Conservation (phyloP, 2,113 vertebrate genomes). For the Pelecanus crispus region DNA sequence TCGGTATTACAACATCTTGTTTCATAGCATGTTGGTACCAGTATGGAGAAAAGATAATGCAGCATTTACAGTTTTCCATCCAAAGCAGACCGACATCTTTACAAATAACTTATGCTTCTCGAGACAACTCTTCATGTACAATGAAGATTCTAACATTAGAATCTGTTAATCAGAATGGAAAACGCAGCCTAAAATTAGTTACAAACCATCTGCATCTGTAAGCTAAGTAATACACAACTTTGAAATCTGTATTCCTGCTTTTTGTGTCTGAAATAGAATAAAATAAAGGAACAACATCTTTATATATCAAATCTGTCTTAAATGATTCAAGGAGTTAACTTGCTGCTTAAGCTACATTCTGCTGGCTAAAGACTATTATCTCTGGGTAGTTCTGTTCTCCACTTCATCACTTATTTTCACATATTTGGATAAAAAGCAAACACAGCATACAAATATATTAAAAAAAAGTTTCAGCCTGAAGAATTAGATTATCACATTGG, state of each 20-base stretch:
- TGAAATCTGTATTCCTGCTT: not conserved
- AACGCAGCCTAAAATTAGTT: not conserved
- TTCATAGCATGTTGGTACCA: not conserved
- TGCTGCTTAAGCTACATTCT: not conserved
- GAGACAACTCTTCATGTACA: not conserved
- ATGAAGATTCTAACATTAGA: constrained; percentile 11
- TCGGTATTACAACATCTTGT: not conserved
- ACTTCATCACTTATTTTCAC: not conserved
- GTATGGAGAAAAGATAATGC: not conserved
- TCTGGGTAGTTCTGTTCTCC: not conserved
- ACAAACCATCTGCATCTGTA: not conserved
- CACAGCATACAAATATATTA: not conserved
- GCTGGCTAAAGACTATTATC: not conserved
- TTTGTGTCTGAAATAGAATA: not conserved
- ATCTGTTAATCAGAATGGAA: constrained; percentile 26
- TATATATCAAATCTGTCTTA: not conserved
- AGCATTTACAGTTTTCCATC: not conserved
- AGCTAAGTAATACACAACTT: not conserved
- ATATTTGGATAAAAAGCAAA: not conserved
- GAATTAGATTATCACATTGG: not conserved
- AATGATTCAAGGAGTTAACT: not conserved
- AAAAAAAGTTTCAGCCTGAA: not conserved
- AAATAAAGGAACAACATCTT: not conserved
- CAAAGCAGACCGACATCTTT: not conserved
- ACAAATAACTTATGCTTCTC: constrained; percentile 14